These are phyloP conservation scores for Rhinichthys osculus DNA, from an alignment of 2,797 vertebrate genomes.

Conservation along the genomic window DNA sequence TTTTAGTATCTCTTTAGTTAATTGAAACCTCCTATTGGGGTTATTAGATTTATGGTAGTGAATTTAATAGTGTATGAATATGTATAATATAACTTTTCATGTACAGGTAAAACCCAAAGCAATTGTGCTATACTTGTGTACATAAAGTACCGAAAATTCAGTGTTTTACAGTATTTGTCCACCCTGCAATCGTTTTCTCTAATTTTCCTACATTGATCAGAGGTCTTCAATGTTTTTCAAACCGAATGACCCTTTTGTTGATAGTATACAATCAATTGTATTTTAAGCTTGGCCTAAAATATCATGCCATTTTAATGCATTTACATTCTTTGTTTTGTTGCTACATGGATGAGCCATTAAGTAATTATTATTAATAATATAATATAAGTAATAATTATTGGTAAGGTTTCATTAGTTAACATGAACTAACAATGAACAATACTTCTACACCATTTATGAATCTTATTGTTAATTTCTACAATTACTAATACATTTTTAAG, in stretches of 20 bases:
- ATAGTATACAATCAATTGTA: background rate
- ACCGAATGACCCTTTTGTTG: background rate
- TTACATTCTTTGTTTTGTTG: background rate
- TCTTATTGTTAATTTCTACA: background rate
- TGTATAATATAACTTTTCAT: background rate
- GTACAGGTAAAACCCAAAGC: background rate
- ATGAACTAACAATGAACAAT: background rate
- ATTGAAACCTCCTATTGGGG: background rate
- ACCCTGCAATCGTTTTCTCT: background rate
- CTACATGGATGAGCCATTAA: background rate
- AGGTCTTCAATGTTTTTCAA: background rate
- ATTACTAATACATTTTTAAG: background rate
- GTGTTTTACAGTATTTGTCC: background rate
- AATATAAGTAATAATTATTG: background rate
- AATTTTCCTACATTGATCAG: background rate
- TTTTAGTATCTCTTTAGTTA: constrained; percentile 11
- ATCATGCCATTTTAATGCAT: background rate
- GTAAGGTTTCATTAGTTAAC: background rate
- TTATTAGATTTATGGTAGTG: background rate
- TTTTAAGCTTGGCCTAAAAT: background rate
- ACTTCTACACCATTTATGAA: background rate
- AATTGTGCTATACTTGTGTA: background rate
- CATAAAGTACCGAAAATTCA: background rate
- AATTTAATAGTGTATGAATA: constrained; percentile 8
- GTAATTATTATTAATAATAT: background rate